Evolutionary conservation across 2,113 vertebrate species (phyloP), one percentile per base, ranked within the genome.

Genomic region (Tonatia bakeri): DNA sequence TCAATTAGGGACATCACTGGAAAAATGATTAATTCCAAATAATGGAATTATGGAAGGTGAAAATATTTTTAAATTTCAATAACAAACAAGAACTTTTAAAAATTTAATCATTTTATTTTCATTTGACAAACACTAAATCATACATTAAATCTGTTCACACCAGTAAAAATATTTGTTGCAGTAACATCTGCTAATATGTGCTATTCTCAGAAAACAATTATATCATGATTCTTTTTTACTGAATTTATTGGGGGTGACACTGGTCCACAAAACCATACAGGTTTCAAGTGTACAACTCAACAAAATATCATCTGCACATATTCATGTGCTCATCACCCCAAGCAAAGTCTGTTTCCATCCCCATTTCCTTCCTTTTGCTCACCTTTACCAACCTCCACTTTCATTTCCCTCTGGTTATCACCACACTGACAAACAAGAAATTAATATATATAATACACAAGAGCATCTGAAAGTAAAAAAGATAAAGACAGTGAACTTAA

Each of bases 31-130:
- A 73, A 50, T 50, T 50, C 47, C 13, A 50, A 11, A 26, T 73
- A 43, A 26, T 26, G 38, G 13, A 73, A 73, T 43, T 73, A 28
- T 73, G 70, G 70, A 73, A 73, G 24, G 38, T 43, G 24, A 73
- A 73, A 43, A 43, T 43, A 73, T 15, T 73, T 73, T 73, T 28
- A 5, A 43, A 15, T 73, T 43, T 43, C 38, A 73, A 73, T 73
- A 43, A 43, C 38, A 43, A 73, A 43, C 38, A 43, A 28, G 38
- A 43, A 6, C 20, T 56, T 56, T 56, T 52, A 17, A 19, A 19
- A 59, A 95, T 77, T 82, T 75, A n/a, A 54, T 86, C 75, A 95
- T 92, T 92, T 76, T 69, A 94, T 97, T 96, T 95, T 91, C 59
- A 54, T 36, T 65, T 77, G 67, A 94, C 24, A 91, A 95, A 88